Conservation (phyloP, 2,113 vertebrate genomes). For the Triplophysa tibetana region DNA sequence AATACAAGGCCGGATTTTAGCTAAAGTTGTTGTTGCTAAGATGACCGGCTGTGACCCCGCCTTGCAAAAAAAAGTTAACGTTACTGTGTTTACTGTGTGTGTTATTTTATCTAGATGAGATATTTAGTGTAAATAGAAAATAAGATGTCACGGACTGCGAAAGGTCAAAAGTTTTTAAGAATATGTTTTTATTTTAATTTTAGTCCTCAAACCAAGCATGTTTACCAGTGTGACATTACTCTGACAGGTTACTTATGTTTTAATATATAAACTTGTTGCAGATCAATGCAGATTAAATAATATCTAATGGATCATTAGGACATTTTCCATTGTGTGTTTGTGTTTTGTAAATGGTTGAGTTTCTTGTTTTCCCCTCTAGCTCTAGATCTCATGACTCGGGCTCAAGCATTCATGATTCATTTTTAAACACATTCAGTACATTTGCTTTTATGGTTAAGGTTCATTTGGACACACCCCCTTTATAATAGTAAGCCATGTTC, state of each 20-base stretch:
- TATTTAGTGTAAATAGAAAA: not conserved
- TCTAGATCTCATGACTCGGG: constrained; percentile 65
- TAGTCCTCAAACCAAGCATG: not conserved
- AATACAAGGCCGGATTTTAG: not conserved
- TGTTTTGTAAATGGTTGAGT: not conserved
- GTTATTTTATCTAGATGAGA: not conserved
- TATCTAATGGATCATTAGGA: not conserved
- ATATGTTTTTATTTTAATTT: not conserved
- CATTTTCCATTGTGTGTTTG: not conserved
- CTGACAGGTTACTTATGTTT: not conserved
- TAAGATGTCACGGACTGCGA: not conserved
- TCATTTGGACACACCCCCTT: not conserved
- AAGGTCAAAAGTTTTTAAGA: not conserved
- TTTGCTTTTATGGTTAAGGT: not conserved
- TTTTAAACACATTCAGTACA: constrained; percentile 5
- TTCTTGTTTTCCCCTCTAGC: constrained; percentile 52
- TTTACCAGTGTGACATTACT: not conserved
- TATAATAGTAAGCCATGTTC: not conserved
- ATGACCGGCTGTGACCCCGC: constrained; percentile 38
- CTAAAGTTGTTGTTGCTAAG: constrained; percentile 21
- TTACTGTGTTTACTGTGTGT: not conserved
- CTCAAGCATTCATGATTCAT: constrained; percentile 28
- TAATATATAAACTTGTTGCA: not conserved
- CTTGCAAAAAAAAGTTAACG: not conserved
- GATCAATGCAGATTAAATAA: not conserved